These are phyloP conservation scores for Laticauda colubrina DNA, from an alignment of 2,113 vertebrate genomes.

Conservation along the genomic window DNA sequence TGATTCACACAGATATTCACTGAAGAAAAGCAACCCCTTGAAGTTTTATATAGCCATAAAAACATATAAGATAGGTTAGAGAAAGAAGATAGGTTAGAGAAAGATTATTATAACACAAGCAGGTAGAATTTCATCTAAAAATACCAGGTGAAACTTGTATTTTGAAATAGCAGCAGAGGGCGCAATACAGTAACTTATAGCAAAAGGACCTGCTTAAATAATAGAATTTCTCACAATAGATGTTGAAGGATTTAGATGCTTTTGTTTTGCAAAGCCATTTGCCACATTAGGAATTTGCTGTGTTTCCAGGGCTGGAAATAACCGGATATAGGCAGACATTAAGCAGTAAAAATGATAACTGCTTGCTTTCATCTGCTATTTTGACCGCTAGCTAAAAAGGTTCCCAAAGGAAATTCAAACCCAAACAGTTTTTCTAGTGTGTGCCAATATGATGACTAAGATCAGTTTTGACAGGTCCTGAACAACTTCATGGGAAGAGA, in stretches of 20 bases:
- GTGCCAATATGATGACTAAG: not conserved
- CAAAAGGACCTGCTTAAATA: not conserved
- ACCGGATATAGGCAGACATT: not conserved
- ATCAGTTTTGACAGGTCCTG: not conserved
- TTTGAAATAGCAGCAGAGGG: not conserved
- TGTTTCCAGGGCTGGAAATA: not conserved
- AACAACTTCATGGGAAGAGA: no score
- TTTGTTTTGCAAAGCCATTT: not conserved
- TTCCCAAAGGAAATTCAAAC: not conserved
- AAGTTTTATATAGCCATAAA: not conserved
- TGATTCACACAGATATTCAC: not conserved
- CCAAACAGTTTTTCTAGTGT: not conserved
- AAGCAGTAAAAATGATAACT: not conserved
- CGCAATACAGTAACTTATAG: not conserved
- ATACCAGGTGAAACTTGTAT: not conserved
- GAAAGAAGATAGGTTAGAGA: not conserved
- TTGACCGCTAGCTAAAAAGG: not conserved
- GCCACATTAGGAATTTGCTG: not conserved
- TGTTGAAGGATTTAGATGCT: not conserved
- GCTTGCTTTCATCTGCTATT: not conserved
- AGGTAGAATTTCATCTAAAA: not conserved
- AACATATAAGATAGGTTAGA: not conserved
- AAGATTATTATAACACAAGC: not conserved
- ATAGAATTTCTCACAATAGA: not conserved
- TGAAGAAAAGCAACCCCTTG: not conserved